Percentiles rank a stretch among this genome's conserved stretches.
Evolutionary conservation across 2,113 vertebrate species (phyloP).

Genomic region (Labeo rohita): DNA sequence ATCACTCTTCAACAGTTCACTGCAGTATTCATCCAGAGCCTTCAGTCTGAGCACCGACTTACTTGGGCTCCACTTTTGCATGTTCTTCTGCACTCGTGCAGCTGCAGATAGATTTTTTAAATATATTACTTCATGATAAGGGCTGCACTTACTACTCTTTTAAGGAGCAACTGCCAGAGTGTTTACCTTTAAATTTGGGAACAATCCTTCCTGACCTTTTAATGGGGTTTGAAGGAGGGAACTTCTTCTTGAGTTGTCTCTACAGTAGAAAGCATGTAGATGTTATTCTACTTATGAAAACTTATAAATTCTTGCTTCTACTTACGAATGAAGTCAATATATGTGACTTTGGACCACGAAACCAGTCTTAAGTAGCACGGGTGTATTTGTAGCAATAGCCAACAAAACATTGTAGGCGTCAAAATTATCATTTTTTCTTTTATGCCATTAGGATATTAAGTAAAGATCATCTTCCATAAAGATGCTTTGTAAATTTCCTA

Average conservation of each 20-base stretch:
- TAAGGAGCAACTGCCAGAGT: neutral
- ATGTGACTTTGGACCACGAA: no score
- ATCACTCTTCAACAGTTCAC: slow-evolving; percentile 70
- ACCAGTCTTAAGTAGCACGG: no score
- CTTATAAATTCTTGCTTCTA: no score
- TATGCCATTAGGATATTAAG: no score
- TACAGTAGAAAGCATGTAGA: slow-evolving; percentile 56
- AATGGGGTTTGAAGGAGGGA: slow-evolving; percentile 73
- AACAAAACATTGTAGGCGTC: no score
- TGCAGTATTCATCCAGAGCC: slow-evolving; percentile 81
- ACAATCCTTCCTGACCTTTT: slow-evolving; percentile 71
- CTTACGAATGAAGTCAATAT: no score
- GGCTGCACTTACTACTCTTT: neutral
- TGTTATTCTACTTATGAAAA: neutral
- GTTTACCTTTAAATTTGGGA: slow-evolving; percentile 72
- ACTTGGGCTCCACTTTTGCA: slow-evolving; percentile 45
- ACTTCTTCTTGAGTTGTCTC: slow-evolving; percentile 85
- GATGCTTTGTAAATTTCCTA: no score
- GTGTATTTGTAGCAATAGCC: no score
- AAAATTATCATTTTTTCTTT: no score
- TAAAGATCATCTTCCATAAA: no score
- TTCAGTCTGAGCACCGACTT: slow-evolving; percentile 70
- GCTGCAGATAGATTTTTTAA: slow-evolving; percentile 46
- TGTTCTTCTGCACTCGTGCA: slow-evolving; percentile 4
- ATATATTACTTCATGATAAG: neutral